These are phyloP conservation scores for Tauraco hartlaubi DNA, from an alignment of 2,797 vertebrate genomes.

Conservation along the genomic window DNA sequence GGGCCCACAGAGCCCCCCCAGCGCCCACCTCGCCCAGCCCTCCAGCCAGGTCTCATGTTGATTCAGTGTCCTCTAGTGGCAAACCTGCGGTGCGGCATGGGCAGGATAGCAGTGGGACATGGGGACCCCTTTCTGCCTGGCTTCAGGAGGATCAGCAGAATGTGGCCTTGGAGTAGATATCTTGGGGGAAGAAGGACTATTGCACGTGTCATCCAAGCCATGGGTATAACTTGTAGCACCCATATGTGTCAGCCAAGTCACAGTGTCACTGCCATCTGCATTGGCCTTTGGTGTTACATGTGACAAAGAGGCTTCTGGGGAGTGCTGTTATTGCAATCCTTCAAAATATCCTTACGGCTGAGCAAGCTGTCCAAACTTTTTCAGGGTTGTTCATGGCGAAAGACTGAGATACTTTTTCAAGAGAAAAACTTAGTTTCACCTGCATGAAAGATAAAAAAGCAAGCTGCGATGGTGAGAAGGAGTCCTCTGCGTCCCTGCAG, in stretches of 20 bases:
- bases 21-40: background rate
- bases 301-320: background rate
- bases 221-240: background rate
- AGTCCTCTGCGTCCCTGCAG: background rate
- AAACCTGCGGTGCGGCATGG: background rate
- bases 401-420: background rate
- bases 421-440: background rate
- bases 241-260: background rate
- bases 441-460: background rate
- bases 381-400: background rate
- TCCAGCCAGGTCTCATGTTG: constrained; percentile 21
- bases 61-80: constrained; percentile 72
- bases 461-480: fast-evolving
- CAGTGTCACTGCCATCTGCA: background rate
- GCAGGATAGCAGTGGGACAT: background rate
- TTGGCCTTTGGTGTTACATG: background rate
- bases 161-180: background rate
- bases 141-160: background rate
- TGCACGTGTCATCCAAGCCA: background rate
- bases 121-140: background rate
- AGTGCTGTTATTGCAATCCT: background rate
- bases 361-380: background rate
- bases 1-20: background rate
- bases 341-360: background rate
- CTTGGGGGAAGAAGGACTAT: background rate